Conservation (phyloP, 2,797 vertebrate species). For the Aphelocoma californica region DNA sequence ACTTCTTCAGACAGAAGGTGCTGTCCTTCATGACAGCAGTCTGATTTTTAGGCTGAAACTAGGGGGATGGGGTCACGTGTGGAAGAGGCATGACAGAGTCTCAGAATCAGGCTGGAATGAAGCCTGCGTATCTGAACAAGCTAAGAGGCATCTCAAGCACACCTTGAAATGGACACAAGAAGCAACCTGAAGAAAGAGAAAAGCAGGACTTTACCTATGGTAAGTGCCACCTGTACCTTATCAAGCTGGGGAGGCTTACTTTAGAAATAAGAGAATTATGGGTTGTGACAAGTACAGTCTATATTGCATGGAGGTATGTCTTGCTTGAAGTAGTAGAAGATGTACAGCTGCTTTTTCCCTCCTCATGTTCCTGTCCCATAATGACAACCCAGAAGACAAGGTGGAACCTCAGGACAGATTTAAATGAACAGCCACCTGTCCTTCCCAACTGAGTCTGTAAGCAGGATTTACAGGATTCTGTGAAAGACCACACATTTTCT, state of each 20-base stretch:
- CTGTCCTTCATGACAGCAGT: neutral
- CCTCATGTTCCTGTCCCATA: neutral
- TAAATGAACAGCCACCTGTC: neutral
- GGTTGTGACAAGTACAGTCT: neutral
- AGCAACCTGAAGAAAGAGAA: neutral
- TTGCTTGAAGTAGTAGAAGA: neutral
- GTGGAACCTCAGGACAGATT: neutral
- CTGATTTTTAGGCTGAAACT: neutral
- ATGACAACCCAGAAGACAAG: neutral
- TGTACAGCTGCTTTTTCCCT: neutral
- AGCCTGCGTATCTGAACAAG: neutral
- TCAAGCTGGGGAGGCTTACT: neutral
- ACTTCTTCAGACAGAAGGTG: neutral
- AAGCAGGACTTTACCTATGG: neutral
- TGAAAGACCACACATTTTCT: neutral
- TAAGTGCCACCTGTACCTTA: neutral
- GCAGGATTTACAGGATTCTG: neutral
- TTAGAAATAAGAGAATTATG: neutral
- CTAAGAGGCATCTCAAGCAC: neutral
- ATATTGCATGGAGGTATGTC: neutral
- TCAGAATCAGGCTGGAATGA: neutral
- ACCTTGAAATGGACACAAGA: neutral
- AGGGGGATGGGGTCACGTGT: neutral
- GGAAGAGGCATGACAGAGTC: neutral
- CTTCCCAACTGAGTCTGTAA: neutral